These are phyloP conservation scores for Drosophila neocordata DNA, from an alignment of 1,140 invertebrate genomes.

Conservation along the genomic window DNA sequence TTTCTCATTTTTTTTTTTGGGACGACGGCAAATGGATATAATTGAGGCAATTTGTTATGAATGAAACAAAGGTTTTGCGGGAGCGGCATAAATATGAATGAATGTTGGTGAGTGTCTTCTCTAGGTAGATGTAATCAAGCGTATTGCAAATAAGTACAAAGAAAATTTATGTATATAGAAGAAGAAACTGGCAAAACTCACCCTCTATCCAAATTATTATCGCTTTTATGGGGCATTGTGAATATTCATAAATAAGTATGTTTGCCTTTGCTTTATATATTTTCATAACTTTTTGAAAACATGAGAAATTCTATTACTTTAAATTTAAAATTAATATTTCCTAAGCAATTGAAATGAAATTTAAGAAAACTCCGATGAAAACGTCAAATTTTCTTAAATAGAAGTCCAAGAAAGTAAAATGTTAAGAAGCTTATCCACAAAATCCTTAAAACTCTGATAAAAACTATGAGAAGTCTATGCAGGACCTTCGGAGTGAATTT, in stretches of 20 bases:
- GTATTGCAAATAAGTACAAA: constrained; percentile 9
- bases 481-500: no score
- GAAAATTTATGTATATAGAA: not conserved
- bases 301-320: not conserved
- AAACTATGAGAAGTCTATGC: no score
- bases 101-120: not conserved
- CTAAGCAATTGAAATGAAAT: no score
- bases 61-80: constrained; percentile 42
- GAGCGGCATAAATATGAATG: constrained; percentile 17
- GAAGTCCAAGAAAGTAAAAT: no score
- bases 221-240: not conserved
- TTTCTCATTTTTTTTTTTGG: not conserved
- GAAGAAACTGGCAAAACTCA: not conserved
- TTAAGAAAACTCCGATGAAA: no score
- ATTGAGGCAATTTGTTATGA: constrained; percentile 76
- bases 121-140: constrained; percentile 8
- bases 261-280: not conserved
- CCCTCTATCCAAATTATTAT: not conserved
- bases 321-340: no score
- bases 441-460: no score
- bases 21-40: constrained; percentile 53
- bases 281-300: not conserved
- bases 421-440: no score
- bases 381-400: no score
- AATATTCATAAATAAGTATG: not conserved